Percentiles rank a stretch among this genome's conserved stretches.
Evolutionary conservation across 2,113 vertebrate genomes (phyloP).

Genomic region (Phylloscopus trochiloides): DNA sequence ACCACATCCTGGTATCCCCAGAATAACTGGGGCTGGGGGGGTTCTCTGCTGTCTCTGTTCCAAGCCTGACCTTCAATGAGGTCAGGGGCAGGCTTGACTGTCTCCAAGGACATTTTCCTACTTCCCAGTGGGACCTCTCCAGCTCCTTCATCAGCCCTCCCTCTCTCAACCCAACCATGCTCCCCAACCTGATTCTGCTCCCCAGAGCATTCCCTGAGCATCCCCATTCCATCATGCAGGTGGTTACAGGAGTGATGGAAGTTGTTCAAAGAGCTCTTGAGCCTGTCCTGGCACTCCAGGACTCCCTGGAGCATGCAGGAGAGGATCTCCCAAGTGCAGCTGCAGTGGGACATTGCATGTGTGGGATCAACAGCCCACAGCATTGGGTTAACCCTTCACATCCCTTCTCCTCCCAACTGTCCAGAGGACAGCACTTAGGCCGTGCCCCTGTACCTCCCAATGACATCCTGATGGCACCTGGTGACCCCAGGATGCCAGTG

Average conservation of each 20-base stretch:
- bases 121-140: background rate
- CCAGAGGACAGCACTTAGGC: background rate
- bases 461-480: background rate
- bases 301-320: background rate
- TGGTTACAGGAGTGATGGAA: background rate
- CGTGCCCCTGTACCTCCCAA: background rate
- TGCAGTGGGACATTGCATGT: background rate
- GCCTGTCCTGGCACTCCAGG: background rate
- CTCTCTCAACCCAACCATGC: background rate
- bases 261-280: background rate
- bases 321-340: background rate
- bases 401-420: background rate
- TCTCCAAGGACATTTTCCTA: background rate
- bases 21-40: background rate
- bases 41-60: background rate
- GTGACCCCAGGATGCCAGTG: background rate
- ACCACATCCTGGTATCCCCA: background rate
- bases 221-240: background rate
- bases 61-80: background rate
- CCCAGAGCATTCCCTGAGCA: background rate
- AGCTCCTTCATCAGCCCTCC: background rate
- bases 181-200: background rate
- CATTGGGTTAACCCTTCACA: background rate
- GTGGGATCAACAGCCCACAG: background rate
- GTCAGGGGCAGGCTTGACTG: rapidly evolving